A percentile compares a stretch with the other conserved stretches of the same genome.
Evolutionary conservation across 2,888 invertebrate species (phyloP).

Genomic region (Eugnorisma glareosa): DNA sequence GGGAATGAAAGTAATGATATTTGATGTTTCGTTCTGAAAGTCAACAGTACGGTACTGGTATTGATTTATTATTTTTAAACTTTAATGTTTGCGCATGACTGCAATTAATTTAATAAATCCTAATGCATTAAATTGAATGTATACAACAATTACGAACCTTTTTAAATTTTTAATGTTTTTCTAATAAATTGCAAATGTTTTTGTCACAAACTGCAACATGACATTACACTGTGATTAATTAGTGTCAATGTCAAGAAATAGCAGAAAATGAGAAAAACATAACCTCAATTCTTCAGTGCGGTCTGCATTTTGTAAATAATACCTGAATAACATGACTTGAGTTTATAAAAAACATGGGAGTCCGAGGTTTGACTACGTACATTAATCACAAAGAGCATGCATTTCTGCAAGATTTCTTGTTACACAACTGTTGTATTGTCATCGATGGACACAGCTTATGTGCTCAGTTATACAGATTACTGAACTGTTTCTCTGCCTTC

Average conservation of each 20-base stretch:
- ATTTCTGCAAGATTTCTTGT: conserved; percentile 91
- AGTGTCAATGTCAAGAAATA: conserved; percentile 16
- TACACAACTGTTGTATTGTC: conserved; percentile 93
- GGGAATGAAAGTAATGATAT: conserved; percentile 17
- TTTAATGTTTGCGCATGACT: conserved; percentile 2
- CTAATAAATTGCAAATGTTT: neutral
- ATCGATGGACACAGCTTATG: conserved; percentile 95
- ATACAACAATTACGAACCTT: neutral
- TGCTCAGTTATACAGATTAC: conserved; percentile 92
- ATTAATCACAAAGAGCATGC: conserved; percentile 92
- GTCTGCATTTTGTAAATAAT: conserved; percentile 3
- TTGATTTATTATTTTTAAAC: conserved; percentile 18
- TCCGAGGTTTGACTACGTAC: conserved; percentile 95
- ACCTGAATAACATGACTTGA: neutral
- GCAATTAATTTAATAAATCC: neutral
- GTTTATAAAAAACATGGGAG: conserved; percentile 92
- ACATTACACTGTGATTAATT: too few relatives aligned
- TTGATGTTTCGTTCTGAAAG: conserved; percentile 50
- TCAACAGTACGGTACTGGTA: neutral
- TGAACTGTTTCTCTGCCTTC: conserved; percentile 93
- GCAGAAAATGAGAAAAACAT: conserved; percentile 32
- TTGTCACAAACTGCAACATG: neutral
- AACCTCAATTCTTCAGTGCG: conserved; percentile 21
- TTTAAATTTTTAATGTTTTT: neutral
- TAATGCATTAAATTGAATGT: neutral